phyloP scores from a whole-genome alignment of 2,797 vertebrate species.

The Echeneis naucrates region DNA sequence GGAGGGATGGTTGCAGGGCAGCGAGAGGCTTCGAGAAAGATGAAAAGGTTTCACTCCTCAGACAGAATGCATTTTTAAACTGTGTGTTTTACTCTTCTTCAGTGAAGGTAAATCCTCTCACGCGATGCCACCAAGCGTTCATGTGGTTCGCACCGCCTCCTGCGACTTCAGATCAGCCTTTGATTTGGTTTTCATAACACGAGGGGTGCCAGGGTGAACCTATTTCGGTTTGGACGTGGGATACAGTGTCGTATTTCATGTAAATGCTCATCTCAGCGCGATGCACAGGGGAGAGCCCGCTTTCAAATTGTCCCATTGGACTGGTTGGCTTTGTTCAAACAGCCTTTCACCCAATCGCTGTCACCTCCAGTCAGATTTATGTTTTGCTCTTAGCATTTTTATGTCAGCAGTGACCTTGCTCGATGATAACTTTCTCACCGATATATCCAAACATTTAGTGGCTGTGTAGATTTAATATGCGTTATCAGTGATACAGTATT shows the following conservation, averaged over 20 bases:
- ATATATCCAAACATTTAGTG: neutral
- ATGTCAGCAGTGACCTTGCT: conserved; percentile 24
- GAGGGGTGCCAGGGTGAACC: conserved; percentile 25
- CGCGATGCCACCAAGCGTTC: neutral
- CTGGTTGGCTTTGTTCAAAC: conserved; percentile 33
- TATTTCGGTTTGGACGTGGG: conserved; percentile 8
- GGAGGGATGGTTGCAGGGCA: conserved; percentile 4
- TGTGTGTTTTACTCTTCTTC: conserved; percentile 3
- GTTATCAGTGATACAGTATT: neutral
- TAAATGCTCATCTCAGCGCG: conserved; percentile 2
- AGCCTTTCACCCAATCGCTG: conserved; percentile 21
- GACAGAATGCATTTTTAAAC: conserved; percentile 26
- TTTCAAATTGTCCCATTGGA: conserved; percentile 37
- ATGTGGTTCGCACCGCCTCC: neutral
- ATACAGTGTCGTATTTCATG: conserved; percentile 27
- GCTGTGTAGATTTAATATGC: conserved; percentile 10
- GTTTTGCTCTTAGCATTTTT: conserved; percentile 35
- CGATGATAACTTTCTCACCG: neutral
- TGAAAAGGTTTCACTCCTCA: conserved; percentile 39
- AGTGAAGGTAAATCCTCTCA: neutral
- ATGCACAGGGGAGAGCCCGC: neutral
- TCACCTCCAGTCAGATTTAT: conserved; percentile 33
- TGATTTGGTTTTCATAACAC: conserved; percentile 19
- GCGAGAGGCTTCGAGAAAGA: conserved; percentile 27
- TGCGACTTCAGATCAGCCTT: neutral